These are phyloP conservation scores for Galaxias olidus DNA, from an alignment of 2,797 vertebrate species.

Conservation along the genomic window DNA sequence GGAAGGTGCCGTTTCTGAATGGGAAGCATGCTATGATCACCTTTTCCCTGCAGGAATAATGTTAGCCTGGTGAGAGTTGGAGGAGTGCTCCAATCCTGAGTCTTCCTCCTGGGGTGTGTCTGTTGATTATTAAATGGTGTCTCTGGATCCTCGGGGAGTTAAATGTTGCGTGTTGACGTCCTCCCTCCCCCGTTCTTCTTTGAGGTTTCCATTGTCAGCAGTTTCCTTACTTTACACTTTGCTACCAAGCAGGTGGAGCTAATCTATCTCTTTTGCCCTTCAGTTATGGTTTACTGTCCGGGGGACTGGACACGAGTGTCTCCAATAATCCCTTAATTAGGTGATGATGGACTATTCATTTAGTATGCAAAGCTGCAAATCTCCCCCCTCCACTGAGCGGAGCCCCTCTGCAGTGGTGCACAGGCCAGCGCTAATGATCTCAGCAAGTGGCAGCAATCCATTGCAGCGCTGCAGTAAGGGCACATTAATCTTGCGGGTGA, in stretches of 20 bases:
- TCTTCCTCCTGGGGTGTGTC: constrained; percentile 32
- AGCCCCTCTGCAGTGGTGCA: constrained; percentile 66
- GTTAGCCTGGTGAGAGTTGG: constrained; percentile 18
- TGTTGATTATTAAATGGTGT: constrained; percentile 48
- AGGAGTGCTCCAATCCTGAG: constrained; percentile 49
- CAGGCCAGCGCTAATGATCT: constrained; percentile 79
- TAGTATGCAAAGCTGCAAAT: constrained; percentile 81
- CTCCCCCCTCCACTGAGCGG: constrained; percentile 60
- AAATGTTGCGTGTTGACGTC: constrained; percentile 46
- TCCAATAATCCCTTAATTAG: constrained; percentile 83
- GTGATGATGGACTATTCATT: constrained; percentile 79
- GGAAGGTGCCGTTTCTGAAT: constrained; percentile 12
- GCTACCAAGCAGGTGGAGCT: constrained; percentile 73
- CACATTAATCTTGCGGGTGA: constrained; percentile 80
- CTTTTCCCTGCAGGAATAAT: constrained; percentile 29
- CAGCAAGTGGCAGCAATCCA: constrained; percentile 82
- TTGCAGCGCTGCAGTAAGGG: constrained; percentile 70
- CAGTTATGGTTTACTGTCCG: constrained; percentile 80
- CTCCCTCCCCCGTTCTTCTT: constrained; percentile 46
- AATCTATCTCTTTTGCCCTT: constrained; percentile 79
- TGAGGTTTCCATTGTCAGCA: constrained; percentile 68
- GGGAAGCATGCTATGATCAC: constrained; percentile 3
- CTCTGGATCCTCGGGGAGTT: constrained; percentile 38
- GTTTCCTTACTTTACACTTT: constrained; percentile 72
- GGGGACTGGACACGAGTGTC: constrained; percentile 77